phyloP scores from a whole-genome alignment of 2,113 vertebrate species.

The Anarhynchus alexandrinus region DNA sequence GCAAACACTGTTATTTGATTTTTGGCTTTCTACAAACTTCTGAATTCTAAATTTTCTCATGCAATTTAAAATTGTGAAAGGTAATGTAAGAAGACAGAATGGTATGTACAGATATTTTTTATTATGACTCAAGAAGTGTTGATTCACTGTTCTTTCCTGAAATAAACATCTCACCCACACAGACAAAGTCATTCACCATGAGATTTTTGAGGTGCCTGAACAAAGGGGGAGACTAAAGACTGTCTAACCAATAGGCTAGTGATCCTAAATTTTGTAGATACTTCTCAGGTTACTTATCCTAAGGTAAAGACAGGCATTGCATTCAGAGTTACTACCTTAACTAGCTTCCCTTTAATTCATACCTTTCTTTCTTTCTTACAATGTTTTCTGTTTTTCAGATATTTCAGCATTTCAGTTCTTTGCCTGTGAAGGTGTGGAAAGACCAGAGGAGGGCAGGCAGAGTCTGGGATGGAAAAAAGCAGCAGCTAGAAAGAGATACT shows the following conservation, averaged over 20 bases:
- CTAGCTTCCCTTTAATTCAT: background rate
- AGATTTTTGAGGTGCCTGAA: background rate
- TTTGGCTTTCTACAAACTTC: background rate
- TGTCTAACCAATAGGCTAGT: background rate
- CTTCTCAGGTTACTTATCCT: background rate
- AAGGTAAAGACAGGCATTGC: background rate
- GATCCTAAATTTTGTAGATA: background rate
- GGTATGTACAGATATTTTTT: background rate
- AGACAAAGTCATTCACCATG: background rate
- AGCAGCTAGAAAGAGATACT: background rate
- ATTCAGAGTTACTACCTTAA: background rate
- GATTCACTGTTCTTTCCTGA: background rate
- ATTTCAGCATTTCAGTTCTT: background rate
- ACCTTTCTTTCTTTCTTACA: background rate
- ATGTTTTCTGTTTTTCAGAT: background rate
- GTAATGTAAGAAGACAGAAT: background rate
- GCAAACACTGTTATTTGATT: background rate
- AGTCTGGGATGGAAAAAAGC: constrained; percentile 27
- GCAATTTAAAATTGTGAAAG: background rate
- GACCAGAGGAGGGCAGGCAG: constrained; percentile 72
- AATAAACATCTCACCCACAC: background rate
- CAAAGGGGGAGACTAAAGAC: background rate
- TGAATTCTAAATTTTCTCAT: background rate
- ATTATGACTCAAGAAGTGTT: background rate
- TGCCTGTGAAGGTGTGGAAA: constrained; percentile 56